A percentile compares a stretch with the other conserved stretches of the same genome.
Evolutionary conservation across 2,888 invertebrate genomes (phyloP).

Genomic region (Torymus tubicola): DNA sequence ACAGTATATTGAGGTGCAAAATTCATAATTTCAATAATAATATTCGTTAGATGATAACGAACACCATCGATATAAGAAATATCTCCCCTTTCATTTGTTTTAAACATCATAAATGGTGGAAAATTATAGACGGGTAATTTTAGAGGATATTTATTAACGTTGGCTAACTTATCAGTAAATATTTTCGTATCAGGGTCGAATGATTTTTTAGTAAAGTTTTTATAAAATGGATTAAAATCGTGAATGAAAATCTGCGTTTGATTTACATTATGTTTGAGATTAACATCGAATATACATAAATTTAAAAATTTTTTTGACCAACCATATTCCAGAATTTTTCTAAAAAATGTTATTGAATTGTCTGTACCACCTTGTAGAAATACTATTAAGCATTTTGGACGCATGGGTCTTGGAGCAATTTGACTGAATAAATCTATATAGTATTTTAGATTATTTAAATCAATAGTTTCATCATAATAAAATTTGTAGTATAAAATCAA

Average conservation of each 20-base stretch:
- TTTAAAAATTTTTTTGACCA: background rate
- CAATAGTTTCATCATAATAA: background rate
- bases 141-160: background rate
- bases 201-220: background rate
- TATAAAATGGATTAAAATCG: background rate
- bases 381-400: background rate
- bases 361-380: background rate
- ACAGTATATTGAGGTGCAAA: too few species aligned
- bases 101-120: background rate
- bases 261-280: background rate
- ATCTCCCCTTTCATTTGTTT: background rate
- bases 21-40: too few species aligned
- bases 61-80: background rate
- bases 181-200: background rate
- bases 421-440: background rate
- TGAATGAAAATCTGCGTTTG: background rate
- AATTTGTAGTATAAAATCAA: background rate
- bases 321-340: background rate
- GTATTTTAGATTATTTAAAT: background rate
- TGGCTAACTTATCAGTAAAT: background rate
- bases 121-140: background rate
- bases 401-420: background rate
- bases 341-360: background rate
- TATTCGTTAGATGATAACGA: background rate
- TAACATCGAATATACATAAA: background rate